Conservation (phyloP, 2,888 invertebrate genomes). For the Drosophila mettleri region DNA sequence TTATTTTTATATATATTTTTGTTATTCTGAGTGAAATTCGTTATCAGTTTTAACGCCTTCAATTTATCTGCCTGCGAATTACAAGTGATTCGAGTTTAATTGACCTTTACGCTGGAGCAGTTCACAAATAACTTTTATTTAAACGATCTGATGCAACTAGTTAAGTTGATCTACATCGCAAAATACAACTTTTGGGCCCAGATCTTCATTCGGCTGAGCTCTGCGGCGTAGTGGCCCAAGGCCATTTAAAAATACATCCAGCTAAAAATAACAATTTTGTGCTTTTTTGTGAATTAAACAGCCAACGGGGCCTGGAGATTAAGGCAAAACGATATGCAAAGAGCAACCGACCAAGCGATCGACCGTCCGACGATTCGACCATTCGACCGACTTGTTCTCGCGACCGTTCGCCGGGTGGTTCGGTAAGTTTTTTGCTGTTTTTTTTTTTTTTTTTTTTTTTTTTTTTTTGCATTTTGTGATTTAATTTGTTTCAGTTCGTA, state of each 20-base stretch:
- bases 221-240: conserved; percentile 55
- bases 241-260: conserved; percentile 80
- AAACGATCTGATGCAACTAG: conserved; percentile 17
- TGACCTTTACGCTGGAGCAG: not conserved
- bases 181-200: conserved; percentile 36
- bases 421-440: conserved; percentile 12
- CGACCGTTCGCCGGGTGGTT: conserved; percentile 21
- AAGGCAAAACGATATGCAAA: conserved; percentile 62
- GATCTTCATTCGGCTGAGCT: conserved; percentile 37
- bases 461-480: conserved; percentile 4
- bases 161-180: conserved; percentile 31
- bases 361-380: conserved; percentile 4
- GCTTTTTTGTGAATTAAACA: conserved; percentile 32
- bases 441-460: not conserved
- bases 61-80: no score
- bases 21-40: no score
- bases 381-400: conserved; percentile 44
- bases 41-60: no score
- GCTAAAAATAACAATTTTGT: conserved; percentile 75
- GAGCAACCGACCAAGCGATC: conserved; percentile 25
- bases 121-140: not conserved
- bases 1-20: no score
- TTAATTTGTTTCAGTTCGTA: conserved; percentile 13
- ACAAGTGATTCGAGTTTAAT: not conserved
- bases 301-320: conserved; percentile 49